Evolutionary conservation across 2,888 invertebrate genomes (phyloP).

Genomic region (Caenorhabditis becei): DNA sequence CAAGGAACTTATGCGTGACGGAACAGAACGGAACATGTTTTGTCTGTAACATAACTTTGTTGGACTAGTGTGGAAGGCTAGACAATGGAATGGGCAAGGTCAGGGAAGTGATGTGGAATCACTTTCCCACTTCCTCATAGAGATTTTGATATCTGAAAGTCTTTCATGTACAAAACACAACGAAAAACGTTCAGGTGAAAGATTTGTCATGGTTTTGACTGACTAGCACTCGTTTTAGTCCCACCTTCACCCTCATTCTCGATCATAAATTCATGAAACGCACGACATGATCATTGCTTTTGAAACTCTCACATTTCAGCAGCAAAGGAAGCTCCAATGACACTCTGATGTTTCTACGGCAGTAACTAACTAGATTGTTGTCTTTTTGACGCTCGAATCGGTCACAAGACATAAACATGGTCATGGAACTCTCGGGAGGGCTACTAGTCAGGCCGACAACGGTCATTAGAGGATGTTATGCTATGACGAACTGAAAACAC

Average conservation of each 20-base stretch:
- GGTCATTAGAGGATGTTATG: constrained; percentile 19
- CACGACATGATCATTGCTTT: constrained; percentile 21
- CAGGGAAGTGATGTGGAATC: no score
- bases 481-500: constrained; percentile 9
- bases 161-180: not conserved
- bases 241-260: not conserved
- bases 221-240: not conserved
- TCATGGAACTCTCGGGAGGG: not conserved
- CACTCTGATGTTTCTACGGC: constrained; percentile 38
- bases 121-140: no score
- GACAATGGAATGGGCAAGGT: no score
- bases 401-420: not conserved
- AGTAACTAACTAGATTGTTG: constrained; percentile 21
- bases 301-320: constrained; percentile 38
- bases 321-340: constrained; percentile 23
- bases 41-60: no score
- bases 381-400: not conserved
- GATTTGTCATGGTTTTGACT: not conserved
- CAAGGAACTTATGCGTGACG: not conserved
- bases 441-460: not conserved
- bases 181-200: not conserved
- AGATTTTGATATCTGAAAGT: not conserved
- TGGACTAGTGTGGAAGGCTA: not conserved
- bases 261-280: constrained; percentile 46
- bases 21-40: not conserved